Evolutionary conservation across 2,113 vertebrate species (phyloP), one percentile per base, ranked within the genome.

Genomic region (Thinocorus orbignyianus): DNA sequence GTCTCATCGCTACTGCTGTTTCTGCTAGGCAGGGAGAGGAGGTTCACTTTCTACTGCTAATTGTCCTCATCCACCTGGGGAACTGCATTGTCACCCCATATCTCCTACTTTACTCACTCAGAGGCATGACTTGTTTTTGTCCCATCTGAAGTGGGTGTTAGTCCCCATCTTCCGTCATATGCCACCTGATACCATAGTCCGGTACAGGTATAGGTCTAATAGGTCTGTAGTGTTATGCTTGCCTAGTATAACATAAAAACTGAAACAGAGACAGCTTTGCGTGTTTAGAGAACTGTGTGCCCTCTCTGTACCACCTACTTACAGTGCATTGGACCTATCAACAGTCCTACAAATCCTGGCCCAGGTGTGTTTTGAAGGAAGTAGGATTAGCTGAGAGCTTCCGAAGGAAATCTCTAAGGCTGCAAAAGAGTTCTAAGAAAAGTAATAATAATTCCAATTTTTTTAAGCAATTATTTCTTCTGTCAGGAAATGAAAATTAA

Each of bases 381-480:
- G 46, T 25, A 70, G 64, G 52, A 80, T 82, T 92, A 92, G 41
- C 68, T 74, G 46, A 86, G 20, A 54, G 68, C 51, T 92, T 88
- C 88, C 62, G 73, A 41, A 85, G 28, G 71, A 93, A 93, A 81
- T 15, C 33, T 81, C 65, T 52, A 39, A 85, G 49, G 48, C 81
- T 89, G 61, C 25, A 24, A 71, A 93, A 77, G 44, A 84, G 42
- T 65, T 86, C 35, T 65, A 82, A 85, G 73, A 52, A 76, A 95
- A 92, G 44, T 62, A 80, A 52, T 85, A 69, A 76, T 58, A 72
- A 82, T 92, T 77, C 20, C 71, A 78, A 87, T 92, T 91, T 49
- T 90, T 86, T 94, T 87, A 22, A 81, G 37, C 87, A 94, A 86
- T 95, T 92, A 91, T 78, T 91, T 84, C 61, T 81, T 72, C 81